These are phyloP conservation scores for Hydraecia micacea DNA, from an alignment of 2,888 invertebrate genomes.

Conservation along the genomic window DNA sequence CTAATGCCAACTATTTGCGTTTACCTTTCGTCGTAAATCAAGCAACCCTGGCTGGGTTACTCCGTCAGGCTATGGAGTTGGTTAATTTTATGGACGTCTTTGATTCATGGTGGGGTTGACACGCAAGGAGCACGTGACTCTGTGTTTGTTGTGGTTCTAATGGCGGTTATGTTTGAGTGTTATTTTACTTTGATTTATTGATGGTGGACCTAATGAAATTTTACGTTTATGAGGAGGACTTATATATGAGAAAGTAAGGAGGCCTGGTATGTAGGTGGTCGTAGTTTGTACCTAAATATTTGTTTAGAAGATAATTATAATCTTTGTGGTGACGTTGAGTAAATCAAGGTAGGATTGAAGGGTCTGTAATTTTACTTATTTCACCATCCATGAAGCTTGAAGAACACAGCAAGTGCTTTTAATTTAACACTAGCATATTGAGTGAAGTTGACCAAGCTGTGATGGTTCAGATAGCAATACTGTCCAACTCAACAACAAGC, in stretches of 20 bases:
- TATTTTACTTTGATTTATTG: conserved; percentile 30
- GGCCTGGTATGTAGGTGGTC: background rate
- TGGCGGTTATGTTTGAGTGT: conserved; percentile 30
- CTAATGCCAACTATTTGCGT: conserved; percentile 60
- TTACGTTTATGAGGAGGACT: conserved; percentile 17
- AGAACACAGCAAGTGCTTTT: background rate
- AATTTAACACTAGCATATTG: too few species aligned
- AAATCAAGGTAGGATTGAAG: background rate
- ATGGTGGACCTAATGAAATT: conserved; percentile 36
- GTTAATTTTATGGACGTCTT: conserved; percentile 63
- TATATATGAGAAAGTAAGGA: conserved; percentile 5
- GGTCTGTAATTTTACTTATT: background rate
- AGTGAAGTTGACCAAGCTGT: background rate
- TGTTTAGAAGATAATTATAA: background rate
- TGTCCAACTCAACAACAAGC: background rate
- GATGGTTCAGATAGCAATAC: background rate
- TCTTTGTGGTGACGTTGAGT: background rate
- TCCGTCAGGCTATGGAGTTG: conserved; percentile 40
- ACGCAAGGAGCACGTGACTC: conserved; percentile 63
- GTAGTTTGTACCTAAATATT: background rate
- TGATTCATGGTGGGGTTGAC: conserved; percentile 46
- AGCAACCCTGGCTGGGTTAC: conserved; percentile 24
- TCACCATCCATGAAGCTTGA: background rate
- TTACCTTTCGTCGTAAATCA: conserved; percentile 46
- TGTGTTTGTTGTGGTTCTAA: conserved; percentile 45